These are phyloP conservation scores for Torymus auratus DNA, from an alignment of 2,888 invertebrate genomes.

Conservation along the genomic window DNA sequence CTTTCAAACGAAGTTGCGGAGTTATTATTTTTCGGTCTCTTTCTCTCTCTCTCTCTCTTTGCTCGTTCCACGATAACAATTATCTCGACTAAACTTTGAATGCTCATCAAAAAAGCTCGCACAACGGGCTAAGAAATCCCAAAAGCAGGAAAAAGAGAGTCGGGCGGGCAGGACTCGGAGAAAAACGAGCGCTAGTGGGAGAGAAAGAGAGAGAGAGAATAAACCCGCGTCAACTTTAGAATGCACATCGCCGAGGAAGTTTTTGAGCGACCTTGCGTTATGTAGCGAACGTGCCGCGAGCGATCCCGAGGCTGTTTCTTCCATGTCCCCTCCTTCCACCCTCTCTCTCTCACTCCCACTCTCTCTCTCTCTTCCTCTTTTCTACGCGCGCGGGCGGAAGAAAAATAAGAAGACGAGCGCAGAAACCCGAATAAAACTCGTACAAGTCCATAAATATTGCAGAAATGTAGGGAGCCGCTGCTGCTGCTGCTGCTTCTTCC, in stretches of 20 bases:
- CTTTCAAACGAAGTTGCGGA: neutral
- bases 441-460: constrained; percentile 60
- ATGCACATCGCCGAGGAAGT: constrained; percentile 33
- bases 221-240: constrained; percentile 26
- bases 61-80: constrained; percentile 23
- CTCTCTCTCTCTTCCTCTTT: constrained; percentile 10
- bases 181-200: too few relatives aligned
- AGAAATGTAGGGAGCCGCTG: constrained; percentile 45
- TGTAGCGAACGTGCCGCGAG: constrained; percentile 32
- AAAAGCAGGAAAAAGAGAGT: constrained; percentile 1
- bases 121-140: neutral
- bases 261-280: constrained; percentile 50
- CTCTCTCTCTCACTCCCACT: neutral
- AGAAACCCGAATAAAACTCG: constrained; percentile 52
- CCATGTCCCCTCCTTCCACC: neutral
- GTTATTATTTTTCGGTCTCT: constrained; percentile 31
- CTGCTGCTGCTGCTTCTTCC: neutral
- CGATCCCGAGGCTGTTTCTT: constrained; percentile 9
- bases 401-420: constrained; percentile 40
- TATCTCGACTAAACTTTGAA: constrained; percentile 21
- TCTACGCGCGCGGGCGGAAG: neutral
- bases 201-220: neutral
- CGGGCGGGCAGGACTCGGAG: neutral
- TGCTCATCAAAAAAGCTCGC: too few relatives aligned
- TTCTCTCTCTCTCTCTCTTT: neutral